phyloP scores from a whole-genome alignment of 2,888 invertebrate genomes.

The Heliconius aoede region DNA sequence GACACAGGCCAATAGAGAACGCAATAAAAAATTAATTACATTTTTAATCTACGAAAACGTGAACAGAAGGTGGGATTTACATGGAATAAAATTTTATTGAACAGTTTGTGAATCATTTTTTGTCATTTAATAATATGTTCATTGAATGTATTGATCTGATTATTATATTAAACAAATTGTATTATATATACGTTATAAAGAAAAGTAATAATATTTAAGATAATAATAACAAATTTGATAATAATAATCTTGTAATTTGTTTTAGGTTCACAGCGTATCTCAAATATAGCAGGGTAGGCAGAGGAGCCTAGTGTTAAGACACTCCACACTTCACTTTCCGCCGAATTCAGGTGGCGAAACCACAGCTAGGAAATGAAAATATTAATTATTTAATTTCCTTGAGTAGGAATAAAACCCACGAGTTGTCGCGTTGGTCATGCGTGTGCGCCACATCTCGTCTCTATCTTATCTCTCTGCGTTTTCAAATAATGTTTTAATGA shows the following conservation, averaged over 20 bases:
- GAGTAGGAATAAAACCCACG: no score
- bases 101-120: constrained; percentile 39
- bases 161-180: not conserved
- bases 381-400: no score
- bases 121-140: not conserved
- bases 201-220: not conserved
- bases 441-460: no score
- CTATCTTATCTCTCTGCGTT: no score
- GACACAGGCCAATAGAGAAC: constrained; percentile 73
- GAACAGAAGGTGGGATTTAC: constrained; percentile 62
- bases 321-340: no score
- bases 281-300: no score
- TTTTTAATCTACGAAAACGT: constrained; percentile 80
- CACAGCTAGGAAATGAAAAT: no score
- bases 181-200: not conserved
- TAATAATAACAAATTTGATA: not conserved
- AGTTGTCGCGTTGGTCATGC: no score
- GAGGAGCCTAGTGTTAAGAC: no score
- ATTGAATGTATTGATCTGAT: not conserved
- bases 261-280: no score
- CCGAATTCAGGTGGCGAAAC: no score
- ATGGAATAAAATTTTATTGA: constrained; percentile 54
- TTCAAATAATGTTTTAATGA: no score
- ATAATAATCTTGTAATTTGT: not conserved
- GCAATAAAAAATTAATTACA: constrained; percentile 81